A percentile compares a stretch with the other conserved stretches of the same genome.
phyloP scores from a whole-genome alignment of 2,888 invertebrate species.

The Ichneumoninae sp. region DNA sequence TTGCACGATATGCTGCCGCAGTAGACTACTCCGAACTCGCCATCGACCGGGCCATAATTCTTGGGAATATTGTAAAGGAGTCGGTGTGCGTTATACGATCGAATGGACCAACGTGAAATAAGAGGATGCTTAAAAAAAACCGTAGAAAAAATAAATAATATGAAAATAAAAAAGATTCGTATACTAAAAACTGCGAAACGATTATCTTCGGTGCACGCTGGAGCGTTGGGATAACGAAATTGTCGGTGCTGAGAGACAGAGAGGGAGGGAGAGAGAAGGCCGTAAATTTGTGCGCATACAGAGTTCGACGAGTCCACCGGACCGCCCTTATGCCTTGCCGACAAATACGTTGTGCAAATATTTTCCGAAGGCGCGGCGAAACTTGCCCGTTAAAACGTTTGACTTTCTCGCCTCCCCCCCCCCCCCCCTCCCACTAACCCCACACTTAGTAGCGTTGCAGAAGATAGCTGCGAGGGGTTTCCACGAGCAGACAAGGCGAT shows the following conservation, averaged over 20 bases:
- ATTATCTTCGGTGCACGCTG: background rate
- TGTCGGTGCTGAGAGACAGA: background rate
- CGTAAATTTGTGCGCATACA: conserved; percentile 19
- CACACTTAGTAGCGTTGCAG: conserved; percentile 11
- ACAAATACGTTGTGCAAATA: conserved; percentile 65
- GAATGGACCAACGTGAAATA: conserved; percentile 13
- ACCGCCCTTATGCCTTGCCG: background rate
- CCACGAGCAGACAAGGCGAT: background rate
- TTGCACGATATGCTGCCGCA: conserved; percentile 4
- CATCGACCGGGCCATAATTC: conserved; percentile 22
- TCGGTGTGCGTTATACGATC: conserved; percentile 15
- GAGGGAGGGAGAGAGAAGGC: background rate
- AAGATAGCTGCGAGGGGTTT: conserved; percentile 29
- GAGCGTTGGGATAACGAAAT: background rate
- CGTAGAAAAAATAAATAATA: background rate
- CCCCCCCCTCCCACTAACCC: background rate
- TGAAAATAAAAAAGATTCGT: background rate
- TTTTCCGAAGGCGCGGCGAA: conserved; percentile 68
- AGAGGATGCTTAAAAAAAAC: background rate
- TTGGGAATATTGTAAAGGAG: conserved; percentile 28
- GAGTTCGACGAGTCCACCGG: background rate
- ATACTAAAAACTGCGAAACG: background rate
- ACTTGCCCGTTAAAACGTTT: conserved; percentile 48
- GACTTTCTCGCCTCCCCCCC: conserved; percentile 4
- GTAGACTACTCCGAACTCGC: background rate